These are phyloP conservation scores for Episyrphus balteatus DNA, from an alignment of 1,140 invertebrate genomes.

Conservation along the genomic window DNA sequence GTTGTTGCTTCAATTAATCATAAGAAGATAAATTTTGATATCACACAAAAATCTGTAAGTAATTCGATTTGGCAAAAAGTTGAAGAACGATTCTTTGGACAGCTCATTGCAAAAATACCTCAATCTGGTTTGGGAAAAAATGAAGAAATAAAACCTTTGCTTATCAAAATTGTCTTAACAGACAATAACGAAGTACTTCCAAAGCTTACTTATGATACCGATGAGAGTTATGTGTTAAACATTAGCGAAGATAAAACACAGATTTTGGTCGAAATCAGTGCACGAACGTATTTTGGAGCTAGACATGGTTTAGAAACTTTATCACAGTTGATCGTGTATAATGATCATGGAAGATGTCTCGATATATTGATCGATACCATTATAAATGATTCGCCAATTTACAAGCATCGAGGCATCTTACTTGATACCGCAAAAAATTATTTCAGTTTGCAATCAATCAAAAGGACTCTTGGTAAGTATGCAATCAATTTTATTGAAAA, in stretches of 20 bases:
- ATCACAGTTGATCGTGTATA: conserved; percentile 59
- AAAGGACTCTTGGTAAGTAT: conserved; percentile 50
- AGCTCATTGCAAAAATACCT: conserved; percentile 21
- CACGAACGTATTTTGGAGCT: conserved; percentile 58
- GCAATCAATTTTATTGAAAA: too few species aligned
- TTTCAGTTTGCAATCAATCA: conserved; percentile 53
- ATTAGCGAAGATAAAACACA: conserved; percentile 37
- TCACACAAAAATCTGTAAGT: conserved; percentile 8
- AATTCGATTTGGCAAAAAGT: conserved; percentile 19
- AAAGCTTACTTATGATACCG: conserved; percentile 45
- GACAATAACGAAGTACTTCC: conserved; percentile 5
- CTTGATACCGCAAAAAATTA: conserved; percentile 71
- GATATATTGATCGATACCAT: conserved; percentile 45
- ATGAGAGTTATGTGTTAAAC: conserved; percentile 55
- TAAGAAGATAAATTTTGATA: conserved; percentile 16
- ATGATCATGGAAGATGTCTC: conserved; percentile 40
- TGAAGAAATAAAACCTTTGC: conserved; percentile 23
- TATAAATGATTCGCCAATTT: conserved; percentile 58
- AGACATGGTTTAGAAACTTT: conserved; percentile 70
- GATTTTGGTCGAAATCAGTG: conserved; percentile 49
- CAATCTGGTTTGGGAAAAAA: conserved; percentile 12
- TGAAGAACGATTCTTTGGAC: conserved; percentile 17
- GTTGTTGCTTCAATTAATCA: conserved; percentile 48
- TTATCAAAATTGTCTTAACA: conserved; percentile 24
- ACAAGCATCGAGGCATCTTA: conserved; percentile 62